These are phyloP conservation scores for Phortica magna DNA, from an alignment of 2,888 invertebrate genomes.

Conservation along the genomic window DNA sequence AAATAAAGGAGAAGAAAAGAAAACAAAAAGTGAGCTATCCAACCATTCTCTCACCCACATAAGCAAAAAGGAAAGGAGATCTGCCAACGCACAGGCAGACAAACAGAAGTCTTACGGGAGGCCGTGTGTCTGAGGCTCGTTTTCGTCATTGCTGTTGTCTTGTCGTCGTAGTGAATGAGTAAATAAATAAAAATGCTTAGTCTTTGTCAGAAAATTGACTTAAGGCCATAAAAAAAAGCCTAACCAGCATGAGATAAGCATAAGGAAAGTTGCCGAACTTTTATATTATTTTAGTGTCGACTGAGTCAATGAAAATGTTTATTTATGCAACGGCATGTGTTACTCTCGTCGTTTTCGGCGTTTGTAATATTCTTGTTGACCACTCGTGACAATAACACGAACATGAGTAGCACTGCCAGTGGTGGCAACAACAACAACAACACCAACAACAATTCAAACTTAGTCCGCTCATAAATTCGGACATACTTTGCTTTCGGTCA, in stretches of 20 bases:
- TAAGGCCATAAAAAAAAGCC: constrained; percentile 65
- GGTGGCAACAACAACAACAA: constrained; percentile 43
- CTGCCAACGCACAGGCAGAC: background rate
- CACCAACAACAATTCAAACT: constrained; percentile 33
- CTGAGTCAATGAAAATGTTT: constrained; percentile 49
- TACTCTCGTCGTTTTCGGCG: constrained; percentile 5
- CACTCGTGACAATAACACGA: constrained; percentile 58
- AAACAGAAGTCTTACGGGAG: background rate
- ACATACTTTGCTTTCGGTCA: constrained; percentile 8
- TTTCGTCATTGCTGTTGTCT: background rate
- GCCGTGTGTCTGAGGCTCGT: background rate
- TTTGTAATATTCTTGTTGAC: constrained; percentile 46
- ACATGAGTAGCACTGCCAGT: too few species aligned
- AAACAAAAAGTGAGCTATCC: too few species aligned
- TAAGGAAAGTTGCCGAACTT: background rate
- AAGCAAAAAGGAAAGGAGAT: too few species aligned
- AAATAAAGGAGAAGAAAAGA: background rate
- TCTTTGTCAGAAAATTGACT: constrained; percentile 73
- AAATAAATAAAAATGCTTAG: constrained; percentile 73
- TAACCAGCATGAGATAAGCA: constrained; percentile 51
- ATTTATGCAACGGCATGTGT: constrained; percentile 68
- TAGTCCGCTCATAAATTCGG: constrained; percentile 62
- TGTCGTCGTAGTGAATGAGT: constrained; percentile 45
- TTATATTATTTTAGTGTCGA: background rate
- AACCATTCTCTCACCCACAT: too few species aligned